Evolutionary conservation across 2,113 vertebrate genomes (phyloP).

Genomic region (Barbus barbus): DNA sequence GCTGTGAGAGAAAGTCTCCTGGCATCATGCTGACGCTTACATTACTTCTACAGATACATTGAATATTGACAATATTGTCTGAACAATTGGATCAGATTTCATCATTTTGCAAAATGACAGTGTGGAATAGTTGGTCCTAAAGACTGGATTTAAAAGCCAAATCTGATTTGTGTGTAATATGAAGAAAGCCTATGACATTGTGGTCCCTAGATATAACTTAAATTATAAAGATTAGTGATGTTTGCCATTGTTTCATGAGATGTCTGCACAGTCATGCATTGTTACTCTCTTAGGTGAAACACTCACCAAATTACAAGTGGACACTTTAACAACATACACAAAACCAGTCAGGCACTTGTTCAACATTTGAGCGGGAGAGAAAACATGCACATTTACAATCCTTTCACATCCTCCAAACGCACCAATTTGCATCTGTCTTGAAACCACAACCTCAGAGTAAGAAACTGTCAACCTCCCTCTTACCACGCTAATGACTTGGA

Average conservation of each 20-base stretch:
- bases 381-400: conserved; percentile 46
- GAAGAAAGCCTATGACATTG: background rate
- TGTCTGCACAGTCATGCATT: background rate
- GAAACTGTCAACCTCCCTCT: conserved; percentile 40
- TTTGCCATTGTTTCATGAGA: background rate
- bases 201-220: background rate
- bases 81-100: conserved; percentile 13
- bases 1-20: background rate
- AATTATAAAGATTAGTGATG: background rate
- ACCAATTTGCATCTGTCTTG: conserved; percentile 37
- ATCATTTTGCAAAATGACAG: conserved; percentile 2
- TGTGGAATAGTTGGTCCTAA: background rate
- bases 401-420: conserved; percentile 33
- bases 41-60: conserved; percentile 2
- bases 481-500: conserved; percentile 16
- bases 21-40: background rate
- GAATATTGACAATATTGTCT: conserved; percentile 2
- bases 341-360: conserved; percentile 15
- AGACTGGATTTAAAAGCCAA: background rate
- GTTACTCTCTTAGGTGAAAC: background rate
- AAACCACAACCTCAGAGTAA: conserved; percentile 29
- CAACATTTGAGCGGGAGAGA: conserved; percentile 26
- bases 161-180: conserved; percentile 3
- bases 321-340: conserved; percentile 14
- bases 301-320: conserved; percentile 16